Conservation (phyloP, 2,113 vertebrate genomes). For the Chauna torquata region DNA sequence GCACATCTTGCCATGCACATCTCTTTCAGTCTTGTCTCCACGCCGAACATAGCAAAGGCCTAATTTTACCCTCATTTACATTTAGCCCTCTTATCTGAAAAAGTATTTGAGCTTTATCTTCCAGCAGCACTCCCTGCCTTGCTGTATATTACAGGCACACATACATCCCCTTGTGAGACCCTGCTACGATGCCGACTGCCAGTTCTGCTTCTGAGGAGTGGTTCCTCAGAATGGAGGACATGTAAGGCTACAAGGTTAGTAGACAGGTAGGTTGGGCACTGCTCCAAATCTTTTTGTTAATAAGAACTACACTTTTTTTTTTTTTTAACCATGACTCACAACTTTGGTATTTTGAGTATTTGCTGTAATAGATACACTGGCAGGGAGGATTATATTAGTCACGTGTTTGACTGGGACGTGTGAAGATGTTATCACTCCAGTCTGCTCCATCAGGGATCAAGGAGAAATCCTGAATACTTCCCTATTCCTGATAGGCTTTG, state of each 20-base stretch:
- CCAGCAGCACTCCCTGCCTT: not conserved
- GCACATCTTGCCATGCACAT: not conserved
- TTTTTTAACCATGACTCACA: not conserved
- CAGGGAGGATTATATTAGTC: not conserved
- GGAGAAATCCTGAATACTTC: not conserved
- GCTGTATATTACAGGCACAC: not conserved
- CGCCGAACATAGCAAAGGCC: not conserved
- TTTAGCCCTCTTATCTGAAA: not conserved
- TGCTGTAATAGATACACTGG: not conserved
- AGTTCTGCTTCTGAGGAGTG: not conserved
- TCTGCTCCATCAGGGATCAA: not conserved
- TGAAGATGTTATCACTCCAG: not conserved
- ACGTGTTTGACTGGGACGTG: not conserved
- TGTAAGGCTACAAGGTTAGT: not conserved
- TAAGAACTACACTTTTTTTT: not conserved
- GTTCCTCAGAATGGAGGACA: not conserved
- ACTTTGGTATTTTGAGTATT: not conserved
- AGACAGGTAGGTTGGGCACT: not conserved
- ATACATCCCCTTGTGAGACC: not conserved
- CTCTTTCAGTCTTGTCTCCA: not conserved
- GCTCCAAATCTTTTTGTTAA: not conserved
- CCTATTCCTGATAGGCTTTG: not conserved
- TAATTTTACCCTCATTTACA: not conserved
- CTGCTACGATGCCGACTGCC: fast-evolving
- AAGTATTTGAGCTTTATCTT: not conserved